Percentiles rank a stretch among this genome's conserved stretches.
Evolutionary conservation across 2,888 invertebrate species (phyloP).

Genomic region (Ectemnius cavifrons): DNA sequence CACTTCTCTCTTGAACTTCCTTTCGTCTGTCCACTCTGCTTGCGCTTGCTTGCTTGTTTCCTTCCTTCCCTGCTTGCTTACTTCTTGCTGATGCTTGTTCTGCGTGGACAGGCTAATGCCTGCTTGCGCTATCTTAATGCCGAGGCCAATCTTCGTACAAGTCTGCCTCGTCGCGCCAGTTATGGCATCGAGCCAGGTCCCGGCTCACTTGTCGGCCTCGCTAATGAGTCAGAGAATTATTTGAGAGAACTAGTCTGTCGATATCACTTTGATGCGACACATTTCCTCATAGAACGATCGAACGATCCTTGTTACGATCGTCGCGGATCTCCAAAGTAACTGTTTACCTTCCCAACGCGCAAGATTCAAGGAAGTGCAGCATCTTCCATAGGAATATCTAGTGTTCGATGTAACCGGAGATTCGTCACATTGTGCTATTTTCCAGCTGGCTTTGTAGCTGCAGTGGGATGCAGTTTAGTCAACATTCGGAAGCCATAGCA

Average conservation of each 20-base stretch:
- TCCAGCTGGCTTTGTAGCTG: constrained; percentile 77
- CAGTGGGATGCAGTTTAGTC: constrained; percentile 77
- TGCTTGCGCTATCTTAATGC: constrained; percentile 7
- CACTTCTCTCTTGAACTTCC: neutral
- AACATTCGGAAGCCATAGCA: constrained; percentile 78
- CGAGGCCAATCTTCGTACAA: constrained; percentile 5
- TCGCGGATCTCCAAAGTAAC: neutral
- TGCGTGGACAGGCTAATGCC: constrained; percentile 2
- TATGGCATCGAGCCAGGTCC: neutral
- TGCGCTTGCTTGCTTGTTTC: neutral
- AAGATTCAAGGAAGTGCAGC: constrained; percentile 1
- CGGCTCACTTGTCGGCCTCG: neutral
- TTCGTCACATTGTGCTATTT: constrained; percentile 73
- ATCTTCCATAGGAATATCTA: constrained; percentile 21
- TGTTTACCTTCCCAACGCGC: neutral
- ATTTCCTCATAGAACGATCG: neutral
- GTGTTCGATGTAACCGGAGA: constrained; percentile 33
- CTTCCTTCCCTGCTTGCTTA: neutral
- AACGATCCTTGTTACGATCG: neutral
- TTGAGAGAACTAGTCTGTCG: neutral
- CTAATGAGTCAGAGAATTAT: neutral
- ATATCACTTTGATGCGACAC: constrained; percentile 12
- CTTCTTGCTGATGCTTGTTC: no score
- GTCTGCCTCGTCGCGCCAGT: neutral
- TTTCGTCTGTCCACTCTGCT: no score